Percentiles rank a stretch among this genome's conserved stretches.
phyloP scores from a whole-genome alignment of 2,888 invertebrate species.

The Chrysina gloriosa region DNA sequence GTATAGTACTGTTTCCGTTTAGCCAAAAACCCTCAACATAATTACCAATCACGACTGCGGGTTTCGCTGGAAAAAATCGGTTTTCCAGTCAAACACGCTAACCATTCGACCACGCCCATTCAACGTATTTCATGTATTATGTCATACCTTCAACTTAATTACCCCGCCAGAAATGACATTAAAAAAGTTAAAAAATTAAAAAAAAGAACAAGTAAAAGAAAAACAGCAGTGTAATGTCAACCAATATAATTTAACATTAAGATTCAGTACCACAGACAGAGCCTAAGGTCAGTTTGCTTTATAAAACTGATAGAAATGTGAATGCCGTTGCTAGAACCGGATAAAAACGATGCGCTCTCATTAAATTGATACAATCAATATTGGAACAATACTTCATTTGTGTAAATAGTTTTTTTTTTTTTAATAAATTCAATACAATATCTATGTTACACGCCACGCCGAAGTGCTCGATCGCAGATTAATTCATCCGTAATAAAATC shows the following conservation, averaged over 20 bases:
- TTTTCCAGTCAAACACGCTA: no score
- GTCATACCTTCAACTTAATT: no score
- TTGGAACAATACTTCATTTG: slow-evolving; percentile 21
- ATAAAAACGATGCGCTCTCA: slow-evolving; percentile 7
- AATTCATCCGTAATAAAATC: slow-evolving; percentile 16
- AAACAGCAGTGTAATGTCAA: slow-evolving; percentile 15
- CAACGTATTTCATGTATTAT: no score
- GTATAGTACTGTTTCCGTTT: no score
- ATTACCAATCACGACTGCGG: no score
- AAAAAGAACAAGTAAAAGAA: neutral
- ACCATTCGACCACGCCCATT: no score
- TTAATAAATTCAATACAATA: slow-evolving; percentile 15
- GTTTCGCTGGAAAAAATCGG: no score
- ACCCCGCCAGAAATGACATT: neutral
- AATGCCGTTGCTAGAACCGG: slow-evolving; percentile 13
- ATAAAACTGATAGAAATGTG: slow-evolving; percentile 14
- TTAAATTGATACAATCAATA: slow-evolving; percentile 26
- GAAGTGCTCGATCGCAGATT: slow-evolving; percentile 1
- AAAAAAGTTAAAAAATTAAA: neutral
- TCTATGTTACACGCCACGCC: slow-evolving; percentile 21
- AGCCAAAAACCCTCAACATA: no score
- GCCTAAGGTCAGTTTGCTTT: slow-evolving; percentile 15
- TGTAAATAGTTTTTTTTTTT: slow-evolving; percentile 11
- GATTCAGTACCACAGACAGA: slow-evolving; percentile 34
- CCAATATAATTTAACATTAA: slow-evolving; percentile 31